Evolutionary conservation across 2,888 invertebrate species (phyloP), one percentile per base, ranked within the genome.

Genomic region (Itoplectis maculator): DNA sequence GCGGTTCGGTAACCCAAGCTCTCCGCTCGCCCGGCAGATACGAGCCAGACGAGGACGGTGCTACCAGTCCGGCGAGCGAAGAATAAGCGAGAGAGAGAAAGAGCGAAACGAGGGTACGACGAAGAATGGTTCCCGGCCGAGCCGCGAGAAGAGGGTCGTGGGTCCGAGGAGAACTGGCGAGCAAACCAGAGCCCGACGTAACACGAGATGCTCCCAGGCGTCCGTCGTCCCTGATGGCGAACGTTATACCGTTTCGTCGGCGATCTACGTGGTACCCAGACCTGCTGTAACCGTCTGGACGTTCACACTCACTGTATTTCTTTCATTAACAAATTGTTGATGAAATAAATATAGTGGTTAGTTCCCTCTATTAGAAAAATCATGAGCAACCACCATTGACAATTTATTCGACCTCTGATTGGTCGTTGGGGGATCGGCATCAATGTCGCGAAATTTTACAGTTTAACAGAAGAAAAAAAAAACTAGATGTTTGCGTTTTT

Each of bases 1-100:
- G 56, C 66, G 76, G 72, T 76, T 81, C 66, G 77, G 77, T 77
- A 81, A 81, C 77, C 75, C 73, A 76, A 78, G 84, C 76, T 75
- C 81, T 79, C 79, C n/a, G n/a, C n/a, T 84, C 79, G n/a, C 47
- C 2, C 13, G 84, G 79, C 74, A 61, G 80, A 82, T 75, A 69
- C n/a, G 61, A 79, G 74, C 80, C 78, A 82, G 80, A 84, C 68
- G 68, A 9, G 42, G 54, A 69, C 29, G 29, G 54, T n/a, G 35
- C 13, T 47, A 79, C 69, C 73, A 82, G 82, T 75, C 79, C n/a
- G n/a, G 18, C 18, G 54, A 61, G 9, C 15, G 40, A 37, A 84
- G 68, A 75, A 45, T 23, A 65, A 75, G 37, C 63, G 59, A 68
- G n/a, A 75, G 63, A 3, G 56, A 29, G 47, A 59, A 77, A 75